These are phyloP conservation scores for Aphidius ervi DNA, from an alignment of 1,140 invertebrate species.

Conservation along the genomic window DNA sequence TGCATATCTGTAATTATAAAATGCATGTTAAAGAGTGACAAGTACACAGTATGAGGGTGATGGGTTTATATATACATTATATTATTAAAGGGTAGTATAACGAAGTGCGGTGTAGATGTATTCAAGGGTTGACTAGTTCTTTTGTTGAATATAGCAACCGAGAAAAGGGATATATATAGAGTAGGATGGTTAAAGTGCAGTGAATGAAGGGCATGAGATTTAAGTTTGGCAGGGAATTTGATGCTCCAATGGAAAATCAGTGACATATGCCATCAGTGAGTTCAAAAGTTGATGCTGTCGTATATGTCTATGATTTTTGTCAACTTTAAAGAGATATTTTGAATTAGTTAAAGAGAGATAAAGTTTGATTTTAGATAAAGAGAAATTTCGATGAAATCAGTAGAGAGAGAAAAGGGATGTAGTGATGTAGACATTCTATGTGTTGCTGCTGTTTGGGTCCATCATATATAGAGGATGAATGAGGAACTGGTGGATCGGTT, in stretches of 20 bases:
- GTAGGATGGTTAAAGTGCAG: constrained; percentile 4
- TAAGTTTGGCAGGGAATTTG: constrained; percentile 18
- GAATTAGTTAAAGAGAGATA: constrained; percentile 8
- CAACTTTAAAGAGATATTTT: background rate
- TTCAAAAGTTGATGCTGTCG: constrained; percentile 17
- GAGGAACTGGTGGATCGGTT: constrained; percentile 16
- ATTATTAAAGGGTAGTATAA: no score
- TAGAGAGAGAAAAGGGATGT: background rate
- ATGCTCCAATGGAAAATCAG: constrained; percentile 23
- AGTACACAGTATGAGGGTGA: no score
- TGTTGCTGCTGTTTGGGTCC: constrained; percentile 16
- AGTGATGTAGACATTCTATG: constrained; percentile 15
- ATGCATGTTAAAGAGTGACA: no score
- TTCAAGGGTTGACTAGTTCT: no score
- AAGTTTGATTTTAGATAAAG: background rate
- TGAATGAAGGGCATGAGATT: background rate
- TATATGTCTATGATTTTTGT: constrained; percentile 4
- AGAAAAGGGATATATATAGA: no score
- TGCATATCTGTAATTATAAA: no score
- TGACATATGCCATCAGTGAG: constrained; percentile 14
- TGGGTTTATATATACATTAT: no score
- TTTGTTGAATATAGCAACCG: no score
- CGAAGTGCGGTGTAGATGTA: no score
- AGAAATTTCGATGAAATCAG: constrained; percentile 6
- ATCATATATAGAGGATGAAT: constrained; percentile 8